Evolutionary conservation across 2,888 invertebrate species (phyloP).

Genomic region (Dorcus hopei): DNA sequence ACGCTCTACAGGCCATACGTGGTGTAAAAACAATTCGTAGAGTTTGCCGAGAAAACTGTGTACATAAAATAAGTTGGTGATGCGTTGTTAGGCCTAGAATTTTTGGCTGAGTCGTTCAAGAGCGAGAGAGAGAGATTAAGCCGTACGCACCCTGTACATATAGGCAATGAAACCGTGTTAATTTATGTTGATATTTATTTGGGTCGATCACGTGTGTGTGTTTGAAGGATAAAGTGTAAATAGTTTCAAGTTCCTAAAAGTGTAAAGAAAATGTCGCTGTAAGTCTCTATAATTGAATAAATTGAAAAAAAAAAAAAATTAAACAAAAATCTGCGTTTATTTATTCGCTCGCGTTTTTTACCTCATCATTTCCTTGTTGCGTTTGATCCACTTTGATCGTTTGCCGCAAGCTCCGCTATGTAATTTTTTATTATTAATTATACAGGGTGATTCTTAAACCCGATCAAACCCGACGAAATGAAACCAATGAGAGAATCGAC

Average conservation of each 20-base stretch:
- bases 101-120: background rate
- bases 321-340: slow-evolving; percentile 1
- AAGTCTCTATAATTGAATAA: slow-evolving; percentile 19
- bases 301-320: background rate
- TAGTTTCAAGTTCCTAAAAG: slow-evolving; percentile 39
- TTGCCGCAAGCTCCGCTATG: too few relatives aligned
- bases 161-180: background rate
- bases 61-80: slow-evolving; percentile 5
- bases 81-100: background rate
- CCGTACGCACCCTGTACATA: background rate
- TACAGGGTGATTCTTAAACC: too few relatives aligned
- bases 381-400: too few relatives aligned
- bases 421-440: too few relatives aligned
- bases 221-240: slow-evolving; percentile 12
- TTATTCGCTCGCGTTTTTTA: background rate
- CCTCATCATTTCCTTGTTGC: too few relatives aligned
- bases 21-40: slow-evolving; percentile 35
- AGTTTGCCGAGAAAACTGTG: background rate
- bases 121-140: background rate
- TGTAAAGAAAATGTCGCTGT: slow-evolving; percentile 22
- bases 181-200: slow-evolving; percentile 1
- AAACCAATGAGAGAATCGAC: too few relatives aligned
- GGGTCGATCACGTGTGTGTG: background rate
- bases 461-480: too few relatives aligned
- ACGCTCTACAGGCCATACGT: slow-evolving; percentile 52